Conservation (phyloP, 1,140 invertebrate genomes). For the Cydia splendana region DNA sequence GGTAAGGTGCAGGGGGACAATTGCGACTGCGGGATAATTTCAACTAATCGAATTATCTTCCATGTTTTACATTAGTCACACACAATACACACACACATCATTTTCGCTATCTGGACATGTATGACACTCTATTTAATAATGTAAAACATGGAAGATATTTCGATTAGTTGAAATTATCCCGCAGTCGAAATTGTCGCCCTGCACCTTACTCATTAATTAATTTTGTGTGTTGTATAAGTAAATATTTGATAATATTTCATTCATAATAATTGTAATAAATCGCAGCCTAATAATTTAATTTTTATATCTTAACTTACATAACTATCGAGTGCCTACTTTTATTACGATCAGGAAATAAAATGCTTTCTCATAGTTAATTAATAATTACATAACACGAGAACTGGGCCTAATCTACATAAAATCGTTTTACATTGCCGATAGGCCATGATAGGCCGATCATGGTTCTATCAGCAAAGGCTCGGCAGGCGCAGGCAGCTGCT, state of each 20-base stretch:
- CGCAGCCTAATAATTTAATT: constrained; percentile 1
- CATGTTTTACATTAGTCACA: too few species aligned
- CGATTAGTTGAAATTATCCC: too few species aligned
- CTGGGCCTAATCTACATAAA: not conserved
- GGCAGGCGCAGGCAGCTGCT: not conserved
- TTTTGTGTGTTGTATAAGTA: not conserved
- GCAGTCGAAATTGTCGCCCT: too few species aligned
- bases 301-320: not conserved
- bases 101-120: too few species aligned
- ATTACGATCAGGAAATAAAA: not conserved
- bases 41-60: too few species aligned
- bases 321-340: not conserved
- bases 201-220: too few species aligned
- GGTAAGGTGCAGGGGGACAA: too few species aligned
- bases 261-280: not conserved
- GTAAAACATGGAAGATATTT: too few species aligned
- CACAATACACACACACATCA: too few species aligned
- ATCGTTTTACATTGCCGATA: not conserved
- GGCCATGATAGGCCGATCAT: too few species aligned
- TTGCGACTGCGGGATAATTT: too few species aligned
- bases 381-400: not conserved
- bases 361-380: not conserved
- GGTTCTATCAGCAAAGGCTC: not conserved
- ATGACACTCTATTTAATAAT: too few species aligned
- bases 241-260: not conserved